Conservation (phyloP, 2,797 vertebrate genomes). For the Furcifer pardalis region DNA sequence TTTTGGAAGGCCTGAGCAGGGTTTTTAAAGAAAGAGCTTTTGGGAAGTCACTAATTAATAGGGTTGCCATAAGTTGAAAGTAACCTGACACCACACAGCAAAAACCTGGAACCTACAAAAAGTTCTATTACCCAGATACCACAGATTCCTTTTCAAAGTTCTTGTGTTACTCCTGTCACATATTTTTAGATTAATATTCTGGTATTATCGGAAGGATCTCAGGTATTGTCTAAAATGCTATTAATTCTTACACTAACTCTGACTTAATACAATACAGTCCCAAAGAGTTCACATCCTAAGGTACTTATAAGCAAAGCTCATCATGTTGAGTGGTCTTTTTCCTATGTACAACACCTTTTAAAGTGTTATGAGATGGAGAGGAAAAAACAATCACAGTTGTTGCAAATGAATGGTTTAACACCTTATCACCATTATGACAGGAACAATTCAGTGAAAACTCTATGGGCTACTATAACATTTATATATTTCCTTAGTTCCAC, state of each 20-base stretch:
- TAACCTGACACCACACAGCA: too few species aligned
- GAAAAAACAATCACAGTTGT: too few species aligned
- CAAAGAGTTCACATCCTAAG: background rate
- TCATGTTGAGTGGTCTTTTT: background rate
- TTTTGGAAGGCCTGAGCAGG: slow-evolving; percentile 67
- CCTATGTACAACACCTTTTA: background rate
- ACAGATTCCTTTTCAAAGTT: background rate
- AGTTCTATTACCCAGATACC: slow-evolving; percentile 61
- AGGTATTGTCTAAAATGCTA: background rate
- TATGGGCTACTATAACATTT: too few species aligned
- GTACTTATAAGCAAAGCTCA: background rate
- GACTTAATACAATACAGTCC: background rate
- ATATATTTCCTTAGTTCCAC: too few species aligned
- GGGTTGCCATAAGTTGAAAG: too few species aligned
- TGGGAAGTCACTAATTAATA: too few species aligned
- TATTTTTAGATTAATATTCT: background rate
- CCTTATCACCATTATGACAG: background rate
- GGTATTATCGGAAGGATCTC: background rate
- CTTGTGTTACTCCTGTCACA: background rate
- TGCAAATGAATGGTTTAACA: background rate
- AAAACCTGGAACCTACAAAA: slow-evolving; percentile 49
- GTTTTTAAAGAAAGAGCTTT: too few species aligned
- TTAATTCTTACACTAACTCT: too few species aligned
- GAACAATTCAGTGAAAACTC: background rate
- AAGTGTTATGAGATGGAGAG: background rate